phyloP scores from a whole-genome alignment of 1,140 invertebrate species.

The Diploscapter pachys region DNA sequence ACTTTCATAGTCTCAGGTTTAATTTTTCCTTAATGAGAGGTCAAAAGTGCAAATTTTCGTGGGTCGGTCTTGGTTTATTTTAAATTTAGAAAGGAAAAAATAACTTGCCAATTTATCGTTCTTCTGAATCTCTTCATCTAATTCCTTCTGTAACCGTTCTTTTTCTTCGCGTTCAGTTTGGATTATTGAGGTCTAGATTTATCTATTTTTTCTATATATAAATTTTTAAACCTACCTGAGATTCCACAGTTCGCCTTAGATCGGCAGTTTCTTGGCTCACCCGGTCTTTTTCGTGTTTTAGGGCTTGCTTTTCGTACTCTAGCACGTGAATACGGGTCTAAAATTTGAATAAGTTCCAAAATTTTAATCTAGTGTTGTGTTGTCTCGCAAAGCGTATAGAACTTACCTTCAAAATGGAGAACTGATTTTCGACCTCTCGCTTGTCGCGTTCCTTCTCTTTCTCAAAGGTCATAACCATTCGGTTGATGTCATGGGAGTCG shows the following conservation, averaged over 20 bases:
- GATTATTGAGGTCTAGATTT: not conserved
- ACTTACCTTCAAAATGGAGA: constrained; percentile 23
- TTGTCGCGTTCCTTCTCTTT: constrained; percentile 29
- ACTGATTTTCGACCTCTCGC: constrained; percentile 26
- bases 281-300: constrained; percentile 14
- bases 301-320: constrained; percentile 15
- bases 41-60: not conserved
- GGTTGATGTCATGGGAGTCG: constrained; percentile 24
- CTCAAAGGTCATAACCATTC: constrained; percentile 22
- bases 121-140: too few species aligned
- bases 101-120: too few species aligned
- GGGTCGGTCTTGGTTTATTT: not conserved
- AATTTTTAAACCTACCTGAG: not conserved
- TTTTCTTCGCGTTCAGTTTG: constrained; percentile 1
- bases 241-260: constrained; percentile 3
- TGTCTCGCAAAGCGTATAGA: not conserved
- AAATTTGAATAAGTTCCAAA: not conserved
- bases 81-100: not conserved
- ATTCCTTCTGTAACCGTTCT: constrained; percentile 11
- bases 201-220: not conserved
- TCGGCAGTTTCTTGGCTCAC: constrained; percentile 12
- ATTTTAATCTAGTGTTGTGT: not conserved
- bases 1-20: not conserved
- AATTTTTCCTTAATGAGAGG: not conserved
- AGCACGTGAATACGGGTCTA: constrained; percentile 23